Evolutionary conservation across 2,797 vertebrate species (phyloP).

Genomic region (Erithacus rubecula): DNA sequence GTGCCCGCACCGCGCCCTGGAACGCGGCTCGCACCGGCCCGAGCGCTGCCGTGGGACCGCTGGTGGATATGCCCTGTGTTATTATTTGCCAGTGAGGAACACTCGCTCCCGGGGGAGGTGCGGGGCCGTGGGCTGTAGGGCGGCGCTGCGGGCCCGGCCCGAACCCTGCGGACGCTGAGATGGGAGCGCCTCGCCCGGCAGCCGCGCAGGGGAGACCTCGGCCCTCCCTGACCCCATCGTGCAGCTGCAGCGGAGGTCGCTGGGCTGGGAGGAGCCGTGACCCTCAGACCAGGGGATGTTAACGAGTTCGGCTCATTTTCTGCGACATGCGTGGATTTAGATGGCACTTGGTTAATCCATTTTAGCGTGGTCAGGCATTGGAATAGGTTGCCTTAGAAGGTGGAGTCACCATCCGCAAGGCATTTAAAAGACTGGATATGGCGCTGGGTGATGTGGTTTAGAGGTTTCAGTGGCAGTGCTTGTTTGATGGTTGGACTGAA

Average conservation of each 20-base stretch:
- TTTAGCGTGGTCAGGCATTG: not conserved
- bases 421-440: not conserved
- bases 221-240: not conserved
- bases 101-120: not conserved
- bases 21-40: not conserved
- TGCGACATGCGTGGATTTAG: not conserved
- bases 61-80: not conserved
- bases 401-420: not conserved
- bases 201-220: not conserved
- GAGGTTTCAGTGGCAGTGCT: not conserved
- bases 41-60: not conserved
- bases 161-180: not conserved
- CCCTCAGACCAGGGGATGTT: too few species aligned
- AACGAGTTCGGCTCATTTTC: not conserved
- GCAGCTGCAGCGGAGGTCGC: not conserved
- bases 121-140: not conserved
- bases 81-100: not conserved
- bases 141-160: not conserved
- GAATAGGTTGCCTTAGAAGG: not conserved
- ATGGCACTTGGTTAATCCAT: not conserved
- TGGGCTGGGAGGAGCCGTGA: not conserved
- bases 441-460: not conserved
- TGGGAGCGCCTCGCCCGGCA: not conserved
- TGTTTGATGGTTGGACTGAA: too few species aligned
- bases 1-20: not conserved